Percentiles rank a stretch among this genome's conserved stretches.
Conservation (phyloP, 2,113 vertebrate species). For the Melanerpes aurifrons region DNA sequence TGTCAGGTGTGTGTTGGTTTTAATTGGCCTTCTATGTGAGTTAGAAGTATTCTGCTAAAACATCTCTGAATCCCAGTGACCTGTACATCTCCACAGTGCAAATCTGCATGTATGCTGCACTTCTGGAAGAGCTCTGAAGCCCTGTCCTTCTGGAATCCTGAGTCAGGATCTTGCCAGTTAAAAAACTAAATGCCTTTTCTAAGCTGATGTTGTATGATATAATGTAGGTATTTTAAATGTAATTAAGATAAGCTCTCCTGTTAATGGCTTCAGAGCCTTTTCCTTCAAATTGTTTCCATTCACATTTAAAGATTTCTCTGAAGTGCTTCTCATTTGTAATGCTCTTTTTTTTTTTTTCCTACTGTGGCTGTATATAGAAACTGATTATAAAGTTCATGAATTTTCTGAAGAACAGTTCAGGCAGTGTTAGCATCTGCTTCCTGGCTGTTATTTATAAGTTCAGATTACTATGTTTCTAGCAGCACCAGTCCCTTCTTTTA, state of each 20-base stretch:
- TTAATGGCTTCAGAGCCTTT: conserved; percentile 31
- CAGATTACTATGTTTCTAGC: conserved; percentile 50
- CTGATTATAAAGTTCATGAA: conserved; percentile 58
- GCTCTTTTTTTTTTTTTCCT: conserved; percentile 12
- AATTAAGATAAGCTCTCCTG: conserved; percentile 51
- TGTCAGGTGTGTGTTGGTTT: not conserved
- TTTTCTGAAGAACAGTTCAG: conserved; percentile 54
- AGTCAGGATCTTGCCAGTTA: not conserved
- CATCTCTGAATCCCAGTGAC: not conserved
- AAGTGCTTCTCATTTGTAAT: conserved; percentile 49
- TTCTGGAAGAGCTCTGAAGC: not conserved
- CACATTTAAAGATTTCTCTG: conserved; percentile 44
- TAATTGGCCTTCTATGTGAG: not conserved
- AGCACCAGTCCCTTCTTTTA: conserved; percentile 17
- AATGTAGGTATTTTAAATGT: conserved; percentile 42
- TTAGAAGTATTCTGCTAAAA: not conserved
- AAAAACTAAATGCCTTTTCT: not conserved
- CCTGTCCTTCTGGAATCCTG: not conserved
- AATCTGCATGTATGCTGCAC: fast-evolving
- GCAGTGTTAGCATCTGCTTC: conserved; percentile 53
- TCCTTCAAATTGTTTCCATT: conserved; percentile 41
- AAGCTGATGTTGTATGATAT: not conserved
- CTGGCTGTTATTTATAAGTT: conserved; percentile 55
- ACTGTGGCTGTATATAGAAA: conserved; percentile 59
- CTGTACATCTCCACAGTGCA: not conserved